A percentile compares a stretch with the other conserved stretches of the same genome.
Conservation (phyloP, 2,797 vertebrate genomes). For the Nannoperca australis region DNA sequence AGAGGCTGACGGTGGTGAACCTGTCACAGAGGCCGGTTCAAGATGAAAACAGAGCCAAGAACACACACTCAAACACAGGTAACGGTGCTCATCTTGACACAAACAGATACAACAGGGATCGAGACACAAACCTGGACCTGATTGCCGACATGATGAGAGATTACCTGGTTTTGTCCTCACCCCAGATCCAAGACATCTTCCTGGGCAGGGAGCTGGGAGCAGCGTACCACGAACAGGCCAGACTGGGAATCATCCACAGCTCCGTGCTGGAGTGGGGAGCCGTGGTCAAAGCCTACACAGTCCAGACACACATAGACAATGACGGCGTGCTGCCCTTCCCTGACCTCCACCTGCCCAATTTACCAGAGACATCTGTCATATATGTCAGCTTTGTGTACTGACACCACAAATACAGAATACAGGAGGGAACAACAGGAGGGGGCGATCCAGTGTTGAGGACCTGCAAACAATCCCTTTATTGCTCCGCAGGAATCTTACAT, state of each 20-base stretch:
- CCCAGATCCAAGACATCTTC: slow-evolving; percentile 73
- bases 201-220: slow-evolving; percentile 76
- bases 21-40: slow-evolving; percentile 34
- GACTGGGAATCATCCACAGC: slow-evolving; percentile 75
- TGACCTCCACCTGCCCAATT: slow-evolving; percentile 69
- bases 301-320: slow-evolving; percentile 77
- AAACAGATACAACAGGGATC: slow-evolving; percentile 54
- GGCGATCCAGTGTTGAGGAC: background rate
- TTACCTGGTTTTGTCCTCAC: slow-evolving; percentile 26
- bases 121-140: slow-evolving; percentile 55
- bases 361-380: slow-evolving; percentile 74
- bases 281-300: slow-evolving; percentile 76
- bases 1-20: slow-evolving; percentile 72
- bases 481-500: background rate
- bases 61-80: slow-evolving; percentile 42
- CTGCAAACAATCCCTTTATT: background rate
- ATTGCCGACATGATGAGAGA: slow-evolving; percentile 37
- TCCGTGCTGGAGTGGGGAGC: slow-evolving; percentile 73
- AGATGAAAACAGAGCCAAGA: slow-evolving; percentile 56
- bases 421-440: background rate
- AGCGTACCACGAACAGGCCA: slow-evolving; percentile 72
- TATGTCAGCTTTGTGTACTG: slow-evolving; percentile 81
- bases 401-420: slow-evolving; percentile 5
- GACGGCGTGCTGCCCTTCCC: slow-evolving; percentile 74
- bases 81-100: slow-evolving; percentile 44